Evolutionary conservation across 2,113 vertebrate species (phyloP), one percentile per base, ranked within the genome.

Genomic region (Phylloscopus trochilus): DNA sequence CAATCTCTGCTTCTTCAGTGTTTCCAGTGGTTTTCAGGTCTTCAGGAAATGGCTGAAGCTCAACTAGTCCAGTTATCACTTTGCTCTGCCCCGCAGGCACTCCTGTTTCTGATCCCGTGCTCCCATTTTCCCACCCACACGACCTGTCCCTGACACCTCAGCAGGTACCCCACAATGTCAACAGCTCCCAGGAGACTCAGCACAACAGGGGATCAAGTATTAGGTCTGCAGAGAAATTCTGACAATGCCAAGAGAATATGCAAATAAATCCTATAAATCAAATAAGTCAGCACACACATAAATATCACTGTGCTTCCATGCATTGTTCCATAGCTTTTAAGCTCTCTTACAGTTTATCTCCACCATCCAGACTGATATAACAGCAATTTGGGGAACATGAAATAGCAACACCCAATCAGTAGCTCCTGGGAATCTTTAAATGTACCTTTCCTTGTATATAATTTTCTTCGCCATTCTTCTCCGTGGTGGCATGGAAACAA

Each of bases 401-500:
- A 90, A 31, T 17, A 82, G 68, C 49, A 93, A 62, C 70, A 90
- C 30, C 72, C 72, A 43, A 87, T 70, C 64, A 47, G 53, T 41
- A 83, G 82, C 18, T 94, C 83, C 35, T 72, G 52, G 73, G 62
- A 92, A 89, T 81, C 49, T 86, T 83, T 90, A 90, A 76, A 93
- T 83, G 63, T 30, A 64, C 26, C 53, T 92, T 83, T 74, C 47
- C 60, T 59, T 87, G 47, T 41, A 70, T 23, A 81, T 72, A 5
- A 81, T 93, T 93, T 81, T 83, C 75, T 83, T 93, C 60, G 49
- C n/a, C 56, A 75, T 86, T 95, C 70, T 69, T 83, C 69, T 78
- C 62, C 3, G 2, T 70, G 75, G 39, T 83, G 33, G 75, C 85
- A 92, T 80, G 77, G 93, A 96, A 95, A 95, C 59, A 89, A 90